These are phyloP conservation scores for Leucoraja ocellata DNA, from an alignment of 2,797 vertebrate species.

Conservation along the genomic window DNA sequence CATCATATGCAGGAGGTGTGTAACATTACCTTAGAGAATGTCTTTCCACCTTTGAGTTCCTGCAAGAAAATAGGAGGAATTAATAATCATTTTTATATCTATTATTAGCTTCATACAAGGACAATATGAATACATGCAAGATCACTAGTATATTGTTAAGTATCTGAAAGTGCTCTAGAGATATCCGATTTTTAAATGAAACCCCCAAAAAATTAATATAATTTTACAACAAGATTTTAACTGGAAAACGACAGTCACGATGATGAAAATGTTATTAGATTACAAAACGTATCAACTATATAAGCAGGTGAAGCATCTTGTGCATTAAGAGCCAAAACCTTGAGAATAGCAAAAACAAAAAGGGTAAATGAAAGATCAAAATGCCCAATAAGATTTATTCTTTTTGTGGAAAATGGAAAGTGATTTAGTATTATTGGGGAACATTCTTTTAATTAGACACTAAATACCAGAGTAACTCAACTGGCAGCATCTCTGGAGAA, in stretches of 20 bases:
- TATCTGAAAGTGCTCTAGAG: neutral
- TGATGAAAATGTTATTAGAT: neutral
- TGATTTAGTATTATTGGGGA: neutral
- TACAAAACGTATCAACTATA: neutral
- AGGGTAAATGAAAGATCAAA: too few species aligned
- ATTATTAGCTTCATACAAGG: neutral
- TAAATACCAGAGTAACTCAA: too few species aligned
- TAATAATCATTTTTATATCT: neutral
- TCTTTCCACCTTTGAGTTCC: conserved; percentile 96
- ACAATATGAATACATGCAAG: neutral
- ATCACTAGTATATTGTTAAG: neutral
- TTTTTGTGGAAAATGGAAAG: neutral
- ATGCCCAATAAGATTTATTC: too few species aligned
- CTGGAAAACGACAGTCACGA: neutral
- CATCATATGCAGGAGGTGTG: neutral
- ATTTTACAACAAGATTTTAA: neutral
- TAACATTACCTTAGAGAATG: conserved; percentile 84
- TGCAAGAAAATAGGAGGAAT: conserved; percentile 64
- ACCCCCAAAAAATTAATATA: neutral
- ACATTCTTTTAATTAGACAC: neutral
- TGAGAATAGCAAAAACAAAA: too few species aligned
- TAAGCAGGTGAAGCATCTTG: neutral
- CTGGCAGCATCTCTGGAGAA: too few species aligned
- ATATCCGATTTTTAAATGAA: neutral
- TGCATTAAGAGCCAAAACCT: too few species aligned